Evolutionary conservation across 92 coral and sea anemone genomes (phyloP).

Genomic region (Bergia puertoricense): DNA sequence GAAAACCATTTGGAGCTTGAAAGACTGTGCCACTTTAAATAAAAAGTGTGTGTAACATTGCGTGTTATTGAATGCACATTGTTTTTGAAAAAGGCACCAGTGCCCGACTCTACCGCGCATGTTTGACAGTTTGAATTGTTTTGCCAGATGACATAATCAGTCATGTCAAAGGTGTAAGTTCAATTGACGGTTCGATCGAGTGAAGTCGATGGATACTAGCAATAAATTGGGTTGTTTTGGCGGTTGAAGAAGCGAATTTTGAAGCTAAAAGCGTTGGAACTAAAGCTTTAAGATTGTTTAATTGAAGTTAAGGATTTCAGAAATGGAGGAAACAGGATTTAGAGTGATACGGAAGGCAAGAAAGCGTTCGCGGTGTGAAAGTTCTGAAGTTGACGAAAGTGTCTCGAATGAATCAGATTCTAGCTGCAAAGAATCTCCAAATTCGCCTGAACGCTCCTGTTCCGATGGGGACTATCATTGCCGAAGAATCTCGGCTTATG

Average conservation of each 20-base stretch:
- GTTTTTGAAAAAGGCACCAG: no score
- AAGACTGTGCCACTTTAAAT: neutral
- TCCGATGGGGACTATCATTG: conserved; percentile 54
- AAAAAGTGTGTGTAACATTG: neutral
- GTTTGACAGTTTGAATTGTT: conserved; percentile 8
- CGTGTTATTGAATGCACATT: no score
- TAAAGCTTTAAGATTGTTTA: neutral
- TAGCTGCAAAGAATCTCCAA: conserved; percentile 14
- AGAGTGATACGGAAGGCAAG: conserved; percentile 44
- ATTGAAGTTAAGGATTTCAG: neutral
- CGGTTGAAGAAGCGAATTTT: neutral
- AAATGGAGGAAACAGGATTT: conserved; percentile 63
- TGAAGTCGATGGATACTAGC: neutral
- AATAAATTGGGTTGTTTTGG: neutral
- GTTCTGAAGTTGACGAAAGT: conserved; percentile 54
- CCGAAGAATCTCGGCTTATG: conserved; percentile 60
- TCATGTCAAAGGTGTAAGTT: conserved; percentile 81
- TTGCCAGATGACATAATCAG: conserved; percentile 65
- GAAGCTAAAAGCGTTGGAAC: neutral
- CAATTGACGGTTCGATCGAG: conserved; percentile 25
- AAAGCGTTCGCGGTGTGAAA: conserved; percentile 67
- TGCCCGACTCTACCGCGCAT: conserved; percentile 21
- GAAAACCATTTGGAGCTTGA: neutral
- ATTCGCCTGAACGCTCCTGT: conserved; percentile 16
- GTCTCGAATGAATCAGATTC: conserved; percentile 35